Evolutionary conservation across 2,113 vertebrate genomes (phyloP).

Genomic region (Microcebus jonahi): DNA sequence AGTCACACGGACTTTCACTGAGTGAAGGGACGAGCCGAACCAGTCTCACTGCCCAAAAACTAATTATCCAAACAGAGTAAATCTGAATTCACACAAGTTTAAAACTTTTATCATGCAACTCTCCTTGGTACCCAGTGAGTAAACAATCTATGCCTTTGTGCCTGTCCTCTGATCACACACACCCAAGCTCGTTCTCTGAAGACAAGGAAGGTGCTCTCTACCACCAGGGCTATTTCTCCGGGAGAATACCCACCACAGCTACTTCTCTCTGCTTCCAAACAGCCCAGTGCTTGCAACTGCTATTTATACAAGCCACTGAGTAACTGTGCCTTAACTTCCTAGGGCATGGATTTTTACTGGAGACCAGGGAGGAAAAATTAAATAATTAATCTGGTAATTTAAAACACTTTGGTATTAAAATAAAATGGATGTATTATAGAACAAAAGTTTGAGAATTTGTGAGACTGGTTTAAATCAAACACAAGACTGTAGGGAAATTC

Average conservation of each 20-base stretch:
- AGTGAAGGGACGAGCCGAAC: not conserved
- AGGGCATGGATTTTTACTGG: not conserved
- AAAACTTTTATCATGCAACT: not conserved
- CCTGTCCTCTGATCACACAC: not conserved
- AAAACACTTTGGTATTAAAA: conserved; percentile 54
- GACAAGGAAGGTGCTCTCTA: not conserved
- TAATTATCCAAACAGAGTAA: not conserved
- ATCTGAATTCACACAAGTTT: not conserved
- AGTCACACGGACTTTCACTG: not conserved
- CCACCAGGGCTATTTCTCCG: not conserved
- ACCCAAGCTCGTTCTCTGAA: not conserved
- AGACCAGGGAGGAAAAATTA: not conserved
- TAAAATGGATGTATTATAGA: conserved; percentile 26
- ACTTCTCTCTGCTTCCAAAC: not conserved
- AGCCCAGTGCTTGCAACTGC: not conserved
- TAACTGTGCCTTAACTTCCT: not conserved
- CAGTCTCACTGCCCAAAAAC: not conserved
- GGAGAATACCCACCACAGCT: not conserved
- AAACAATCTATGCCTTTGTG: not conserved
- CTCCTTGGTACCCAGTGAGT: not conserved
- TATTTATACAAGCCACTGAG: not conserved
- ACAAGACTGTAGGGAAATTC: not conserved
- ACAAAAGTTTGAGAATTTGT: not conserved
- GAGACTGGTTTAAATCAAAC: conserved; percentile 32
- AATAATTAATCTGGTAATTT: conserved; percentile 48